These are phyloP conservation scores for Thryonomys swinderianus DNA, from an alignment of 2,113 vertebrate genomes.

Conservation along the genomic window DNA sequence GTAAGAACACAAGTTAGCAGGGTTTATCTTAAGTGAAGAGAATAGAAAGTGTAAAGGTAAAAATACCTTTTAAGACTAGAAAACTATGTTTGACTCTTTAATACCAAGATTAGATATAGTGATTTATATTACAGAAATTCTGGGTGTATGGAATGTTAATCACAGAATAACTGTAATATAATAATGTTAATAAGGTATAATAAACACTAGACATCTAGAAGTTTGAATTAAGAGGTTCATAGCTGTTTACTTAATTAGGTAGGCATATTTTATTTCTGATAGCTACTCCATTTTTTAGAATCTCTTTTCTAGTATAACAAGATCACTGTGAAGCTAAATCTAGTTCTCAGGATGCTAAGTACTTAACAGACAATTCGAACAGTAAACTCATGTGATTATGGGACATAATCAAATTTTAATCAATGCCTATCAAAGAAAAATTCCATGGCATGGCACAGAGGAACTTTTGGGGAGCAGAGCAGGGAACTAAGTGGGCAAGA, in stretches of 20 bases:
- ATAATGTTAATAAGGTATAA: not conserved
- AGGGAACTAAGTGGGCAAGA: not conserved
- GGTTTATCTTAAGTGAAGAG: not conserved
- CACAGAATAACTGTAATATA: not conserved
- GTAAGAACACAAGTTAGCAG: not conserved
- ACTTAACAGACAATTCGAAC: not conserved
- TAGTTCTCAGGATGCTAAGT: not conserved
- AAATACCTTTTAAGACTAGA: not conserved
- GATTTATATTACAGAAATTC: not conserved
- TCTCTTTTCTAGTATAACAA: not conserved
- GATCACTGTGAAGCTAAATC: not conserved
- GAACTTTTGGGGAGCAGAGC: not conserved
- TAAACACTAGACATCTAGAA: not conserved
- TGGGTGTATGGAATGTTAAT: not conserved
- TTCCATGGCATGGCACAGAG: not conserved
- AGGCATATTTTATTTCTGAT: not conserved
- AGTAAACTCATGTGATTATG: not conserved
- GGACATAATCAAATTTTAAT: not conserved
- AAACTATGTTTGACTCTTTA: not conserved
- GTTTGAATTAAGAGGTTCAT: not conserved
- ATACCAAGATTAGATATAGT: conserved; percentile 5
- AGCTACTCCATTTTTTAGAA: not conserved
- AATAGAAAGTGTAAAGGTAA: not conserved
- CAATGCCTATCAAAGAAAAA: not conserved
- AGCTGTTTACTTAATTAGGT: not conserved